Conservation (phyloP, 1,140 invertebrate genomes). For the Drosophila guanche region DNA sequence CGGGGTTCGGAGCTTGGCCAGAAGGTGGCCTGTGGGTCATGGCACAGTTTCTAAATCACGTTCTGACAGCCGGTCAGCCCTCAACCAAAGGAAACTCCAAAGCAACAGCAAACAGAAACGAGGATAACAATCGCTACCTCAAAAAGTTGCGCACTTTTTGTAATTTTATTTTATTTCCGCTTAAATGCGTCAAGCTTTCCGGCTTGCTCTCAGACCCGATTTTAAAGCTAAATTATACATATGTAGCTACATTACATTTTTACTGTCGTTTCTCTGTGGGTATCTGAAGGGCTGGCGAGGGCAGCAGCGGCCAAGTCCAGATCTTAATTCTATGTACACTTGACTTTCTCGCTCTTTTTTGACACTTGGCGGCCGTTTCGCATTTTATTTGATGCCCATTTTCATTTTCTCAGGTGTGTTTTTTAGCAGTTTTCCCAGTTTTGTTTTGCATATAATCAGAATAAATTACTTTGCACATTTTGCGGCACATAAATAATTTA, state of each 20-base stretch:
- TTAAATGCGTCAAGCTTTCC: conserved; percentile 67
- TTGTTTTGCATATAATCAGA: conserved; percentile 74
- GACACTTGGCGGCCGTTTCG: conserved; percentile 74
- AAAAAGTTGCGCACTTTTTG: conserved; percentile 81
- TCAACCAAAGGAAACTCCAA: conserved; percentile 15
- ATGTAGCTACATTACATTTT: conserved; percentile 68
- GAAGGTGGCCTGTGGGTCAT: conserved; percentile 22
- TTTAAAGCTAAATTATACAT: conserved; percentile 79
- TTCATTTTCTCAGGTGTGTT: conserved; percentile 25
- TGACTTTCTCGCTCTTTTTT: conserved; percentile 54
- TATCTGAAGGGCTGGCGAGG: conserved; percentile 10
- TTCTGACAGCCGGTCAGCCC: conserved; percentile 68
- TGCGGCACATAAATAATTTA: conserved; percentile 79
- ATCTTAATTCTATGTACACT: conserved; percentile 76
- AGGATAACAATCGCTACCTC: conserved; percentile 77
- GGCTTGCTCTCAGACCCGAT: conserved; percentile 33
- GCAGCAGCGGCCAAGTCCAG: conserved; percentile 55
- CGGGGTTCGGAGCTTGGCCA: conserved; percentile 2
- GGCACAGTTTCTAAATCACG: conserved; percentile 80
- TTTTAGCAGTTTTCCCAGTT: conserved; percentile 1
- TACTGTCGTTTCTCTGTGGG: conserved; percentile 43
- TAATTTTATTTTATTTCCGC: conserved; percentile 81
- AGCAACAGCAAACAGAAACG: conserved; percentile 40
- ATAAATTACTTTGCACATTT: conserved; percentile 81
- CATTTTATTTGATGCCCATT: conserved; percentile 70